Conservation (phyloP, 2,797 vertebrate genomes). For the Synaphobranchus kaupii region DNA sequence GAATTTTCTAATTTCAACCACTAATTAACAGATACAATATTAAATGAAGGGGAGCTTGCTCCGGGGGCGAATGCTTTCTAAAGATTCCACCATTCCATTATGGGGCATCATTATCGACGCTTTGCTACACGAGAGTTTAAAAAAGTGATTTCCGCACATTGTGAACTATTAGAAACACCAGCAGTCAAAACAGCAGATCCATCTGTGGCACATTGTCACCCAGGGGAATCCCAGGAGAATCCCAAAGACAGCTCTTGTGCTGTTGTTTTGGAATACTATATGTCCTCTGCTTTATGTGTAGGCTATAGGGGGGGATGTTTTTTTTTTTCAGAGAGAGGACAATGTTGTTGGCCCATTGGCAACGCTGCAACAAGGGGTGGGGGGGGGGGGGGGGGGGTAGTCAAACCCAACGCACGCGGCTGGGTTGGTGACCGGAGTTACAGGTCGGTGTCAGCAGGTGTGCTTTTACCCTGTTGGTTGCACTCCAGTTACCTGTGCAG, state of each 20-base stretch:
- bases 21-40: constrained; percentile 86
- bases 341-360: background rate
- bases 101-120: constrained; percentile 72
- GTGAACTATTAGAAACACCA: background rate
- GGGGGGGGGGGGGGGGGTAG: too few species aligned
- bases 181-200: background rate
- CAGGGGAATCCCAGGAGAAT: background rate
- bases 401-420: background rate
- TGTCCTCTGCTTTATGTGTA: background rate
- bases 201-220: background rate
- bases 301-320: background rate
- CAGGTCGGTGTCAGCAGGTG: constrained; percentile 13
- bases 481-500: constrained; percentile 2
- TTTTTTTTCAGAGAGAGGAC: background rate
- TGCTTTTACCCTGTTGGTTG: background rate
- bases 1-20: constrained; percentile 84
- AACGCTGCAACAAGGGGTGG: background rate
- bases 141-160: background rate
- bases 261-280: background rate
- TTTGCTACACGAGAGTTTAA: background rate
- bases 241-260: background rate
- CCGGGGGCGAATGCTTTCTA: constrained; percentile 82
- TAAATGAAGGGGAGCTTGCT: constrained; percentile 85
- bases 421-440: background rate
- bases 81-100: constrained; percentile 85